Percentiles rank a stretch among this genome's conserved stretches.
Evolutionary conservation across 2,797 vertebrate genomes (phyloP).

Genomic region (Gymnothorax javanicus): DNA sequence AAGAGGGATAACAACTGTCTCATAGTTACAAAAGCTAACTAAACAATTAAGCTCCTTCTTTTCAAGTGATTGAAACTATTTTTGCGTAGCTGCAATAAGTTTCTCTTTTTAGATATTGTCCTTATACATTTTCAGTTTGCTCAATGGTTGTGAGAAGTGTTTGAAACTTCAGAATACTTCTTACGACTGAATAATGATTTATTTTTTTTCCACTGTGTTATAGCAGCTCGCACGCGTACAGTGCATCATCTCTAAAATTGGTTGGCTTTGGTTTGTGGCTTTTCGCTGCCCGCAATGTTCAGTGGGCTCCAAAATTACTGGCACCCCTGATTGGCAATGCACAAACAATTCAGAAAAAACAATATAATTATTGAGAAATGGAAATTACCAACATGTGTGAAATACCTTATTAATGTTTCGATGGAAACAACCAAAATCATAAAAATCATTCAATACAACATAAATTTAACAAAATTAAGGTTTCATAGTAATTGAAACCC

Average conservation of each 20-base stretch:
- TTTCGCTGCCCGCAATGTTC: neutral
- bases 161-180: conserved; percentile 14
- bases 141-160: neutral
- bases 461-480: no score
- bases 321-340: no score
- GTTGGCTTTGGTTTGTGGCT: neutral
- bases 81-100: neutral
- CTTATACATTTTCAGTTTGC: neutral
- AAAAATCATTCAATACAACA: no score
- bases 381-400: no score
- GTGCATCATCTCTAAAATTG: neutral
- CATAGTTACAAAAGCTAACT: neutral
- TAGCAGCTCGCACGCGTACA: neutral
- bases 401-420: no score
- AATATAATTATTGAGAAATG: no score
- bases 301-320: neutral
- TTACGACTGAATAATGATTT: neutral
- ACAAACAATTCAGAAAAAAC: no score
- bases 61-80: neutral
- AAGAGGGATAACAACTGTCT: neutral
- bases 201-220: neutral
- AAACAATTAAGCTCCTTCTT: neutral
- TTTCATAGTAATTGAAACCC: no score
- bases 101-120: neutral
- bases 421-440: no score